Evolutionary conservation across 2,113 vertebrate genomes (phyloP).

Genomic region (Ascaphus truei): DNA sequence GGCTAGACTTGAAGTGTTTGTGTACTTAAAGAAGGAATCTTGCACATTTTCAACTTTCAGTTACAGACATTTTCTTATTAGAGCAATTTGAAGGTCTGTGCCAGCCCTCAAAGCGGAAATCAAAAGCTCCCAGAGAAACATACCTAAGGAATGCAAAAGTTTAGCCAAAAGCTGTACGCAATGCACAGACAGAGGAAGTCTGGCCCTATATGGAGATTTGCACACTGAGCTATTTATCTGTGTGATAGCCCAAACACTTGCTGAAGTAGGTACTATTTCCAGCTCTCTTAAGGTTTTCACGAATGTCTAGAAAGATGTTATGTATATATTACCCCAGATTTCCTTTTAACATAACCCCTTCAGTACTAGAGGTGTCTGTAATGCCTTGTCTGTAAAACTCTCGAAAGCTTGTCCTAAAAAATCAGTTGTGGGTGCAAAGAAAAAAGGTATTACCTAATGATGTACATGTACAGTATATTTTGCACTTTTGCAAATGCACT

Average conservation of each 20-base stretch:
- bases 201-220: slow-evolving; percentile 82
- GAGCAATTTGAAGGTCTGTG: slow-evolving; percentile 74
- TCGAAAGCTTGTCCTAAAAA: too few species aligned
- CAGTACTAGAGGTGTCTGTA: too few species aligned
- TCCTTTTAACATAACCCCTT: not conserved
- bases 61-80: slow-evolving; percentile 73
- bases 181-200: slow-evolving; percentile 77
- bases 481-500: too few species aligned
- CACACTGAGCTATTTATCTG: slow-evolving; percentile 57
- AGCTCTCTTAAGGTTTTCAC: slow-evolving; percentile 41
- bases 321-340: slow-evolving; percentile 7
- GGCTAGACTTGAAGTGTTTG: slow-evolving; percentile 89
- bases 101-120: slow-evolving; percentile 91
- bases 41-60: slow-evolving; percentile 82
- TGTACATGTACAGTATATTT: too few species aligned
- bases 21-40: slow-evolving; percentile 83
- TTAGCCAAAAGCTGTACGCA: slow-evolving; percentile 81
- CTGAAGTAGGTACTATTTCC: slow-evolving; percentile 42
- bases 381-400: too few species aligned
- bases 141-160: slow-evolving; percentile 74
- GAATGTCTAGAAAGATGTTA: slow-evolving; percentile 18
- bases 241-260: slow-evolving; percentile 35
- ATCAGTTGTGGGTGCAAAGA: too few species aligned
- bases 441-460: too few species aligned
- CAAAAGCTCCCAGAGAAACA: slow-evolving; percentile 88